phyloP scores from a whole-genome alignment of 2,797 vertebrate genomes.

The Cichlasoma orientale region DNA sequence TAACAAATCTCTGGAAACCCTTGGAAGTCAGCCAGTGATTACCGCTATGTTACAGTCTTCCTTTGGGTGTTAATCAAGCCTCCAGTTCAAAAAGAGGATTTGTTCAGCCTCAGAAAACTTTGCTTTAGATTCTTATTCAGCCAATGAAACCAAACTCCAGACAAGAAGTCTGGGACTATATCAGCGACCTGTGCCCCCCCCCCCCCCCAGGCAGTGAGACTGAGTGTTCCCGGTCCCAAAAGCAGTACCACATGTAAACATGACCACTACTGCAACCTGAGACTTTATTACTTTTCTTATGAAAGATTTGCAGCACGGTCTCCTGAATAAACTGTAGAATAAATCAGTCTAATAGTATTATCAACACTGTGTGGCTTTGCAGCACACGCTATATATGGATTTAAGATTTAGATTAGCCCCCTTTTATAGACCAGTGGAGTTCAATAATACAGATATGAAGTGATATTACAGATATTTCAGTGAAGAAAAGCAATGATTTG shows the following conservation, averaged over 20 bases:
- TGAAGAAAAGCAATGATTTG: slow-evolving; percentile 45
- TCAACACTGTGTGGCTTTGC: not conserved
- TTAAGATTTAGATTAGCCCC: not conserved
- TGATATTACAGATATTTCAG: slow-evolving; percentile 22
- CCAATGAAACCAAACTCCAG: slow-evolving; percentile 37
- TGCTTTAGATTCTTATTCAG: slow-evolving; percentile 43
- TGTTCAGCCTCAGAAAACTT: slow-evolving; percentile 52
- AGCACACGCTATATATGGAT: not conserved
- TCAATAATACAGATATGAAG: slow-evolving; percentile 3
- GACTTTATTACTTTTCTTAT: slow-evolving; percentile 9
- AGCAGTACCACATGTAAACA: slow-evolving; percentile 33
- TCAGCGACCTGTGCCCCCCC: slow-evolving; percentile 30
- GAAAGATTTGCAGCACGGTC: slow-evolving; percentile 4
- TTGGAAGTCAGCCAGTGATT: slow-evolving; percentile 26
- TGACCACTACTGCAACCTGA: slow-evolving; percentile 30
- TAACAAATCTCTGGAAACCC: not conserved
- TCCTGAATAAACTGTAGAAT: not conserved
- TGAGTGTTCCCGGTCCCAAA: slow-evolving; percentile 12
- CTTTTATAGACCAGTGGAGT: not conserved
- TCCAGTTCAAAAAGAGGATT: slow-evolving; percentile 47
- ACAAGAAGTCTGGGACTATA: slow-evolving; percentile 36
- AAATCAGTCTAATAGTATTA: slow-evolving; percentile 18
- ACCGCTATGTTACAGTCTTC: not conserved
- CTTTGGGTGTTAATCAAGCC: slow-evolving; percentile 30
- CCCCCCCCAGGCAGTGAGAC: not conserved